These are phyloP conservation scores for Serilophus lunatus DNA, from an alignment of 2,113 vertebrate genomes.

Conservation along the genomic window DNA sequence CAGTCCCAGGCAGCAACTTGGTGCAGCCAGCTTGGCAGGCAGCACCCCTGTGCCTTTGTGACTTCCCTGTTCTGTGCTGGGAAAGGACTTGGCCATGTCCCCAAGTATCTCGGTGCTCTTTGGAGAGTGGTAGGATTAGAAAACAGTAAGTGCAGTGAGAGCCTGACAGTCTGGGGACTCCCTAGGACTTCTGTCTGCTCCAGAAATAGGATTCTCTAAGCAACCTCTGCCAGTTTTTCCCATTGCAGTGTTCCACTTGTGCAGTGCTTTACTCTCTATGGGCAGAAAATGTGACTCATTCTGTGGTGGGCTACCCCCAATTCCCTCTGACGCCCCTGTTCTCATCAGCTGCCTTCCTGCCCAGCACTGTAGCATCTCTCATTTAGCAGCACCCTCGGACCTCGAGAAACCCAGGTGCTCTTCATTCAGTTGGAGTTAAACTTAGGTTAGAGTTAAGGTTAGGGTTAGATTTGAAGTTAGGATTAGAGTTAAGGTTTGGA, in stretches of 20 bases:
- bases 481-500: neutral
- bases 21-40: neutral
- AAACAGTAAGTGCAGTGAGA: constrained; percentile 3
- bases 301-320: neutral
- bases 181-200: neutral
- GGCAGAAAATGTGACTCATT: neutral
- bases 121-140: neutral
- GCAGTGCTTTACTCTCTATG: neutral
- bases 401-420: neutral
- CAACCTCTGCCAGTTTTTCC: neutral
- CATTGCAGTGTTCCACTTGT: neutral
- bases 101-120: neutral
- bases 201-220: constrained; percentile 1
- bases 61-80: neutral
- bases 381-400: neutral
- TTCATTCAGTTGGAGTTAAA: neutral
- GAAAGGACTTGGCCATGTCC: neutral
- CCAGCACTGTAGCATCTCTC: neutral
- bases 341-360: neutral
- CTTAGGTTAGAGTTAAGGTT: neutral
- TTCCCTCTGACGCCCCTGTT: neutral
- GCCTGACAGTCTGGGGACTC: constrained; percentile 15
- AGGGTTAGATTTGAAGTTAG: neutral
- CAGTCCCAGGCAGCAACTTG: neutral
- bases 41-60: neutral